phyloP scores from a whole-genome alignment of 2,797 vertebrate species.

The Cryptoprocta ferox region DNA sequence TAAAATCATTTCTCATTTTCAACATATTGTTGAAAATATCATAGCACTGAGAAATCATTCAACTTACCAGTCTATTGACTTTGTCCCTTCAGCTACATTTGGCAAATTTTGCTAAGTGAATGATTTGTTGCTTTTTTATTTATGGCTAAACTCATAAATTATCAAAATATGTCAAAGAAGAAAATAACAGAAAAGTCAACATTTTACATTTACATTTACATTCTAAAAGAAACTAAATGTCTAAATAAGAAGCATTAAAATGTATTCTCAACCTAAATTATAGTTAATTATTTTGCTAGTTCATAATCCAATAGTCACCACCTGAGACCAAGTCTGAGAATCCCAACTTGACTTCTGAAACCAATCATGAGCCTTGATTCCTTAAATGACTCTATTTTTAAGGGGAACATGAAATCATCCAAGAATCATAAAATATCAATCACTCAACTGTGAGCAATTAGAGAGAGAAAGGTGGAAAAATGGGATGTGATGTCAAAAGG shows the following conservation, averaged over 20 bases:
- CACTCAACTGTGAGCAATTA: neutral
- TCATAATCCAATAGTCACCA: slow-evolving; percentile 27
- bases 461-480: neutral
- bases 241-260: slow-evolving; percentile 46
- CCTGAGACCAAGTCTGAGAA: slow-evolving; percentile 57
- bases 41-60: slow-evolving; percentile 24
- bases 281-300: slow-evolving; percentile 22
- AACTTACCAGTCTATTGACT: slow-evolving; percentile 39
- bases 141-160: slow-evolving; percentile 25
- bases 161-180: slow-evolving; percentile 43
- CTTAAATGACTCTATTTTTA: slow-evolving; percentile 60
- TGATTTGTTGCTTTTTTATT: slow-evolving; percentile 44
- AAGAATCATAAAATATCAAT: slow-evolving; percentile 51
- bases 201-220: neutral
- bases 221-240: neutral
- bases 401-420: slow-evolving; percentile 60
- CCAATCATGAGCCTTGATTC: neutral
- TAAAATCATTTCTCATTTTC: slow-evolving; percentile 59
- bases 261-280: slow-evolving; percentile 8
- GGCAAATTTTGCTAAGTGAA: slow-evolving; percentile 43
- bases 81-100: slow-evolving; percentile 15
- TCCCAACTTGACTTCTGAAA: slow-evolving; percentile 43
- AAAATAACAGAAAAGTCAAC: neutral
- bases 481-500: neutral
- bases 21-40: slow-evolving; percentile 18